phyloP scores from a whole-genome alignment of 2,113 vertebrate species.

The Zosterops hypoxanthus region DNA sequence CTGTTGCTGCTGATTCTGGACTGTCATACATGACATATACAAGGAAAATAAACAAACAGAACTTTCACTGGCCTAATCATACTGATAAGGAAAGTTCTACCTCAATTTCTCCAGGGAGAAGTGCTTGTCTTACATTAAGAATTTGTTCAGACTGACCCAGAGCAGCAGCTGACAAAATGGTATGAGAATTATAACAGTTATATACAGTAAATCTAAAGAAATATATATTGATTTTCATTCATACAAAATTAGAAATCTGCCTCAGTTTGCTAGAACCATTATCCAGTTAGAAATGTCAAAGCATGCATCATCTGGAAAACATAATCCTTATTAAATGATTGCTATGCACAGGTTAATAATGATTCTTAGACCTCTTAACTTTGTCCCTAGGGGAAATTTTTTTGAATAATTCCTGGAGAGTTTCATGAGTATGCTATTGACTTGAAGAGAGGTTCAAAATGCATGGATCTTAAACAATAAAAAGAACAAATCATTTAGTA shows the following conservation, averaged over 20 bases:
- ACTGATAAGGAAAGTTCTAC: not conserved
- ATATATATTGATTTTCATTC: constrained; percentile 30
- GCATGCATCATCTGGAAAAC: not conserved
- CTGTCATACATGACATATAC: not conserved
- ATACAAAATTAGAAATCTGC: not conserved
- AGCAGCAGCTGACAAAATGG: not conserved
- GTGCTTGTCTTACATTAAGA: not conserved
- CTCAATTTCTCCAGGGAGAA: not conserved
- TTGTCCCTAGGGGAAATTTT: not conserved
- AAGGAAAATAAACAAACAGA: not conserved
- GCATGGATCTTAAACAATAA: not conserved
- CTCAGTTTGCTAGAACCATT: not conserved
- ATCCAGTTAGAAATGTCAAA: not conserved
- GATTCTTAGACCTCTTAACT: not conserved
- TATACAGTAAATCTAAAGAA: not conserved
- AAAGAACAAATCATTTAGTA: not conserved
- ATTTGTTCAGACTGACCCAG: not conserved
- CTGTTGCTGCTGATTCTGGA: not conserved
- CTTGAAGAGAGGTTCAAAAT: not conserved
- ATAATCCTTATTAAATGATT: not conserved
- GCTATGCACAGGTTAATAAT: not conserved
- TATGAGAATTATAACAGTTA: not conserved
- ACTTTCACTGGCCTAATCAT: not conserved
- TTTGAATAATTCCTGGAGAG: not conserved
- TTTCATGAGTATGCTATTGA: not conserved